Base-by-base conservation (phyloP, 1,140 invertebrate genomes). In the Arion vulgaris region DNA sequence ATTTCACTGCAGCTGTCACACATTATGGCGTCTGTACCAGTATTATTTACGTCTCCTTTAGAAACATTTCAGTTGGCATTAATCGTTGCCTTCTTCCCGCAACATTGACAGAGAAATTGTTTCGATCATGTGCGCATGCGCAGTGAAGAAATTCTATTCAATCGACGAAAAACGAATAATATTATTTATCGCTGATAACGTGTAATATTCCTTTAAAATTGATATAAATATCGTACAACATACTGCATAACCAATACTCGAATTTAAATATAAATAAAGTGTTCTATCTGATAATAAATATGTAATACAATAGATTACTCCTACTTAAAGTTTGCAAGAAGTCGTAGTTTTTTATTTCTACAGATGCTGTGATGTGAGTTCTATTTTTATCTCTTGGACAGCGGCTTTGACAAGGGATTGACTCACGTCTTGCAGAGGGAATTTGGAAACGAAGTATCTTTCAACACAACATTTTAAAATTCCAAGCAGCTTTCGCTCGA, bases 1-100 rank as follows among this genome's bases (percentile, higher is more conserved):
- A 80, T 57, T 36, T 80, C 78, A 51, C 68, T 80, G 78, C 78
- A 80, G 28, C 68, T 62, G 68, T 80, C 78, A 45, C 78, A 80
- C 78, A 80, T 80, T 11, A 4, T 79, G 76, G 62, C 11, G 62
- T 13, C 5, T 17, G 62, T 28, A 34, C 2, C 11, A 66, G 4
- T 66, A 66, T 66, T 32, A 66, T 28, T 66, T 66, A 66, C 4
- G 2, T 32, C 28, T 11, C 28, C 62, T 32, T 2, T 32, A 66
- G 17, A 66, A 66, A 66, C 62, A 66, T 66, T 66, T 66, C 28
- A 5, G 51, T 66, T 28, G 28, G n/a, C n/a, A 28, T 2, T 28
- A 9, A 32, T 34, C 62, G n/a, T 32, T 13, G 62, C n/a, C 62
- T 66, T 66, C 62, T 66, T 66, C 62, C 62, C 62, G 62, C 28